Evolutionary conservation across 2,888 invertebrate genomes (phyloP).

Genomic region (Hermaeophaga mercurialis): DNA sequence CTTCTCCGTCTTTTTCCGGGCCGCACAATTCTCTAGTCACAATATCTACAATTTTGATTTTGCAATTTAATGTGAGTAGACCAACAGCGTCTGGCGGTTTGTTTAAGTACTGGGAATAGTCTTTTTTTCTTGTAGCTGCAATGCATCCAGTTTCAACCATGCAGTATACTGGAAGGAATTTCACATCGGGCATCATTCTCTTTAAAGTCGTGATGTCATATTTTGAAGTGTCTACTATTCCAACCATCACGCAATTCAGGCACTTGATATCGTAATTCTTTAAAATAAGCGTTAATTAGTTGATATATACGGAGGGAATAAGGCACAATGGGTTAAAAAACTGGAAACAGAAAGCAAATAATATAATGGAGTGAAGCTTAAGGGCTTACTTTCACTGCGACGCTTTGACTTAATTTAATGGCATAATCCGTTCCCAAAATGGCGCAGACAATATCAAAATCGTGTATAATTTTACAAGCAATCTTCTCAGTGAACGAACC

Average conservation of each 20-base stretch:
- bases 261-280: slow-evolving; percentile 50
- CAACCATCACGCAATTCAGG: slow-evolving; percentile 46
- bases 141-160: slow-evolving; percentile 48
- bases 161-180: slow-evolving; percentile 45
- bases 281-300: background rate
- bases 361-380: no score
- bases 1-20: slow-evolving; percentile 45
- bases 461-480: slow-evolving; percentile 49
- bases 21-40: slow-evolving; percentile 40
- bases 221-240: slow-evolving; percentile 41
- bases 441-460: slow-evolving; percentile 46
- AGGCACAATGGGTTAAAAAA: no score
- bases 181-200: slow-evolving; percentile 40
- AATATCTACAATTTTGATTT: slow-evolving; percentile 45
- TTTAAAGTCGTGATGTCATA: slow-evolving; percentile 42
- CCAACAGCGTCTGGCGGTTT: slow-evolving; percentile 45
- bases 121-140: slow-evolving; percentile 36
- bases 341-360: no score
- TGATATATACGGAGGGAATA: no score
- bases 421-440: slow-evolving; percentile 47
- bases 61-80: slow-evolving; percentile 41
- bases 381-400: slow-evolving; percentile 46
- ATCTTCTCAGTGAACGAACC: slow-evolving; percentile 44
- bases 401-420: slow-evolving; percentile 42
- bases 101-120: slow-evolving; percentile 35